These are phyloP conservation scores for rabbit (Oryctolagus cuniculus) DNA, from an alignment of 2,113 vertebrate genomes.

Conservation along the genomic window DNA sequence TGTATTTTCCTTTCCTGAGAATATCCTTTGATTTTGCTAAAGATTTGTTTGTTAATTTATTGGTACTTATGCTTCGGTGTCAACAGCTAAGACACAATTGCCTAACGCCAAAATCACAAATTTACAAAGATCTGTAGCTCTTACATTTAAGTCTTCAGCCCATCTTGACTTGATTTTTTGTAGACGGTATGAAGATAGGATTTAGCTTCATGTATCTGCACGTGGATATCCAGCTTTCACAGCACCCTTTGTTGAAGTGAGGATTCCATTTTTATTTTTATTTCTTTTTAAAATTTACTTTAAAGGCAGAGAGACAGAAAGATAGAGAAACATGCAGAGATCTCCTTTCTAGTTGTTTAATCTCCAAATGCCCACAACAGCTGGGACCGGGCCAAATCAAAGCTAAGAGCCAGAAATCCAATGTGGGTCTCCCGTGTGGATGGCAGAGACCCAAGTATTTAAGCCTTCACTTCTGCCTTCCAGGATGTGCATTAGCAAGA, in stretches of 20 bases:
- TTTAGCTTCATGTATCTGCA: not conserved
- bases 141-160: not conserved
- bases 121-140: not conserved
- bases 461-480: too few species aligned
- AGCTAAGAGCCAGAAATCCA: too few species aligned
- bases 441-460: too few species aligned
- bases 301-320: too few species aligned
- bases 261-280: not conserved
- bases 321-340: too few species aligned
- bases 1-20: not conserved
- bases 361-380: too few species aligned
- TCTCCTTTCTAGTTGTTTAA: too few species aligned
- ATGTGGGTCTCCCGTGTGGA: too few species aligned
- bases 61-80: not conserved
- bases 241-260: not conserved
- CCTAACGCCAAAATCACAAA: not conserved
- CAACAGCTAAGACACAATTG: not conserved
- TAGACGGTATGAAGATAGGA: not conserved
- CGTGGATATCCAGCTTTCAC: not conserved
- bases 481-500: too few species aligned
- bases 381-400: too few species aligned
- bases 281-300: too few species aligned
- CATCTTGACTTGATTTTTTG: slow-evolving; percentile 46
- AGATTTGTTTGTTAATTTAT: not conserved
- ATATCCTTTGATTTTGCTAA: slow-evolving; percentile 28